Evolutionary conservation across 2,888 invertebrate genomes (phyloP).

Genomic region (Leptinotarsa rubiginosa): DNA sequence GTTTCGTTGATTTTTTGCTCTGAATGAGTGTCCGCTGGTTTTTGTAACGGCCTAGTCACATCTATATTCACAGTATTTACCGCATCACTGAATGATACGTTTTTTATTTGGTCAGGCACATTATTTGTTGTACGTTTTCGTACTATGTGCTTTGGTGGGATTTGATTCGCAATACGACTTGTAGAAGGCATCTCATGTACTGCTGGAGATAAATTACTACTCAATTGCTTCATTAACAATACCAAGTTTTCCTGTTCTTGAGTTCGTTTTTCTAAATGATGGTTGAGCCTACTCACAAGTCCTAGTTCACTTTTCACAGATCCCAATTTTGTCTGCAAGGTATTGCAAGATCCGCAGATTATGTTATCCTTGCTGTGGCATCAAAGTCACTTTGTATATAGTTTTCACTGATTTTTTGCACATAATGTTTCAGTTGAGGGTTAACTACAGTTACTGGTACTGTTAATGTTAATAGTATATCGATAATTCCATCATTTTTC

Average conservation of each 20-base stretch:
- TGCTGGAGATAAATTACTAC: no score
- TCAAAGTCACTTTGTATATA: background rate
- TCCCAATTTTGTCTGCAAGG: no score
- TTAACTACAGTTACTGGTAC: slow-evolving; percentile 6
- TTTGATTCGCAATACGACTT: background rate
- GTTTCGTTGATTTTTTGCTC: slow-evolving; percentile 4
- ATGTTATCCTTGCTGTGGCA: no score
- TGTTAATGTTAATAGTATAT: no score
- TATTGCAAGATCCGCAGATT: no score
- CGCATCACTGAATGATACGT: background rate
- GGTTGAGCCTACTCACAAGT: no score
- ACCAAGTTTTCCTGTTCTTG: no score
- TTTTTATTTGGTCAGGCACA: background rate
- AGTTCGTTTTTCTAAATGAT: no score
- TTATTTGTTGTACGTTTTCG: background rate
- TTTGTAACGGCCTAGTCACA: background rate
- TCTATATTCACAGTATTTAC: background rate
- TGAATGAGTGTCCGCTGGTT: background rate
- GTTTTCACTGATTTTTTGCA: slow-evolving; percentile 13
- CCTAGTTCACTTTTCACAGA: no score
- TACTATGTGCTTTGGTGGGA: background rate
- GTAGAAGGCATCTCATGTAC: slow-evolving; percentile 13
- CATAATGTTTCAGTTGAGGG: slow-evolving; percentile 13
- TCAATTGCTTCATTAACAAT: no score
- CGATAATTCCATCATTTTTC: background rate